Conservation (phyloP, 2,797 vertebrate genomes). For the Discoglossus pictus region DNA sequence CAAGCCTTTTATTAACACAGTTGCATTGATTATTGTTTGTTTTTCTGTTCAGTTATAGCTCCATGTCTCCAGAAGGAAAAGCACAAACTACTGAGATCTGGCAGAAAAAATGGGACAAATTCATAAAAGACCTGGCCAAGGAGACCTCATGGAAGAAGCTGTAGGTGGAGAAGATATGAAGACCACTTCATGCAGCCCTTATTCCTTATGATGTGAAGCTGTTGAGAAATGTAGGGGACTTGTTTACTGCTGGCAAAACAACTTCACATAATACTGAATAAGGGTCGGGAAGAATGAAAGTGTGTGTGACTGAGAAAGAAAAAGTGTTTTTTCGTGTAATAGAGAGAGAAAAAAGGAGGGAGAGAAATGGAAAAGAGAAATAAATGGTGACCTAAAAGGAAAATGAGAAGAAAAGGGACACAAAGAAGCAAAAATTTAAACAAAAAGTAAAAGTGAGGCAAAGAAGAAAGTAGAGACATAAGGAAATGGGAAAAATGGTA, state of each 20-base stretch:
- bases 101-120: slow-evolving; percentile 83
- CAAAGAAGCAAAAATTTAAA: too few species aligned
- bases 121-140: slow-evolving; percentile 67
- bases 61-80: slow-evolving; percentile 72
- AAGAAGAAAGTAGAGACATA: not conserved
- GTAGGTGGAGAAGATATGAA: slow-evolving; percentile 1
- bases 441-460: not conserved
- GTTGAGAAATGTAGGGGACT: not conserved
- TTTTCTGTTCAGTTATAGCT: slow-evolving; percentile 78
- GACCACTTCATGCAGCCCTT: not conserved
- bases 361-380: not conserved
- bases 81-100: slow-evolving; percentile 66
- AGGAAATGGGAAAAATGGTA: too few species aligned
- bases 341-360: not conserved
- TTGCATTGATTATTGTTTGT: slow-evolving; percentile 33
- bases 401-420: too few species aligned
- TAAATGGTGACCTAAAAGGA: too few species aligned
- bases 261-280: not conserved
- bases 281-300: not conserved
- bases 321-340: slow-evolving; percentile 2
- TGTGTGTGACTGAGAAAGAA: slow-evolving; percentile 27
- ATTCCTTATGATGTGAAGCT: not conserved
- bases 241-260: too few species aligned
- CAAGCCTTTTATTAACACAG: too few species aligned
- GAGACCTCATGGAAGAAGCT: slow-evolving; percentile 40